These are phyloP conservation scores for Colletes collaris DNA, from an alignment of 2,888 invertebrate species.

Conservation along the genomic window DNA sequence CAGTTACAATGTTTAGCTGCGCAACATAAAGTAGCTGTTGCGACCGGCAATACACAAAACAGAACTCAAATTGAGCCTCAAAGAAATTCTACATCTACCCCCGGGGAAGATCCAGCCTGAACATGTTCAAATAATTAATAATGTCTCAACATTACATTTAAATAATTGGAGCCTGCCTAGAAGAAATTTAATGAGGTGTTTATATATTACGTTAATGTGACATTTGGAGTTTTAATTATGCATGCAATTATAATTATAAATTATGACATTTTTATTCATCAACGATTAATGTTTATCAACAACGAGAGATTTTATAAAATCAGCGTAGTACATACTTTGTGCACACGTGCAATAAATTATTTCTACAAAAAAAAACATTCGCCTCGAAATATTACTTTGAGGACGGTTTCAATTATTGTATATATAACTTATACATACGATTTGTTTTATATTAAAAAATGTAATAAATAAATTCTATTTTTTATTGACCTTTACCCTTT, in stretches of 20 bases:
- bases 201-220: slow-evolving; percentile 56
- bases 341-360: slow-evolving; percentile 71
- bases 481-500: slow-evolving; percentile 66
- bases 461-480: slow-evolving; percentile 72
- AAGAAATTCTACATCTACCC: slow-evolving; percentile 77
- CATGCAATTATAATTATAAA: slow-evolving; percentile 54
- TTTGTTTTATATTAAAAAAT: slow-evolving; percentile 77
- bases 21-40: slow-evolving; percentile 79
- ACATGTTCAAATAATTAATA: slow-evolving; percentile 74
- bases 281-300: slow-evolving; percentile 46
- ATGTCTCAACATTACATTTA: slow-evolving; percentile 67
- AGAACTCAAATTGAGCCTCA: slow-evolving; percentile 80
- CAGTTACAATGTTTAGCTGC: slow-evolving; percentile 81
- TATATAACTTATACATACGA: slow-evolving; percentile 78
- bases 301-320: slow-evolving; percentile 61
- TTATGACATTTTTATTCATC: slow-evolving; percentile 52
- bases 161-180: slow-evolving; percentile 73
- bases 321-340: slow-evolving; percentile 58
- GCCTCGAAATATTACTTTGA: slow-evolving; percentile 73
- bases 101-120: slow-evolving; percentile 80
- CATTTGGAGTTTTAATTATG: slow-evolving; percentile 54
- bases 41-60: slow-evolving; percentile 75
- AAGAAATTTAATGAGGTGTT: slow-evolving; percentile 68
- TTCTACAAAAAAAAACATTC: slow-evolving; percentile 50
- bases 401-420: slow-evolving; percentile 81